Conservation (phyloP, 2,888 invertebrate species). For the Erannis defoliaria region DNA sequence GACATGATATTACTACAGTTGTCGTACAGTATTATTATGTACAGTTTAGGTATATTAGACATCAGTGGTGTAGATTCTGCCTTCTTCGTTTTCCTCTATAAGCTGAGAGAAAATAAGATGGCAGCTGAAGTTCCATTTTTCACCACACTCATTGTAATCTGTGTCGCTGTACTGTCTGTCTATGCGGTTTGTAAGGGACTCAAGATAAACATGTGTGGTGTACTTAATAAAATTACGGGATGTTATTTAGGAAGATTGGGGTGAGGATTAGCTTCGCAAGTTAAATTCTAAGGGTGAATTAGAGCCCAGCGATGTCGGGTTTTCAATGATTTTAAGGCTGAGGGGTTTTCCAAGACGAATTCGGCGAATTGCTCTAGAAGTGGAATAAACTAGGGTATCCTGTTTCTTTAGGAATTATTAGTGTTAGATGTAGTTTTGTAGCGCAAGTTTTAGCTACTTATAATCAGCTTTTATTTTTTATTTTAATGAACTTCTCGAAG, state of each 20-base stretch:
- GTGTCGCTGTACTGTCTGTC: slow-evolving; percentile 7
- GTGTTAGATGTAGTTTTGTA: not conserved
- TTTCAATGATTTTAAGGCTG: slow-evolving; percentile 16
- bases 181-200: slow-evolving; percentile 39
- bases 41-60: too few species aligned
- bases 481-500: too few species aligned
- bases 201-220: slow-evolving; percentile 32
- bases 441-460: not conserved
- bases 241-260: slow-evolving; percentile 26
- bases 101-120: not conserved
- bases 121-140: not conserved
- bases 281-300: slow-evolving; percentile 27
- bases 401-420: not conserved
- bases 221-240: slow-evolving; percentile 34
- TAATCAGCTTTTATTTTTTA: too few species aligned
- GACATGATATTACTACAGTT: too few species aligned
- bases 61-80: too few species aligned
- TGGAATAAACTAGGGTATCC: slow-evolving; percentile 1
- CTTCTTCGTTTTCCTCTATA: too few species aligned
- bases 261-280: slow-evolving; percentile 30
- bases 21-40: too few species aligned
- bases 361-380: not conserved
- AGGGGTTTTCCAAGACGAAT: slow-evolving; percentile 8
- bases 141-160: not conserved
- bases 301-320: slow-evolving; percentile 13